Evolutionary conservation across 35 echinoderm and acorn worm genomes (phyloP), one percentile per base, ranked within the genome.

Genomic region (Eucidaris tribuloides): DNA sequence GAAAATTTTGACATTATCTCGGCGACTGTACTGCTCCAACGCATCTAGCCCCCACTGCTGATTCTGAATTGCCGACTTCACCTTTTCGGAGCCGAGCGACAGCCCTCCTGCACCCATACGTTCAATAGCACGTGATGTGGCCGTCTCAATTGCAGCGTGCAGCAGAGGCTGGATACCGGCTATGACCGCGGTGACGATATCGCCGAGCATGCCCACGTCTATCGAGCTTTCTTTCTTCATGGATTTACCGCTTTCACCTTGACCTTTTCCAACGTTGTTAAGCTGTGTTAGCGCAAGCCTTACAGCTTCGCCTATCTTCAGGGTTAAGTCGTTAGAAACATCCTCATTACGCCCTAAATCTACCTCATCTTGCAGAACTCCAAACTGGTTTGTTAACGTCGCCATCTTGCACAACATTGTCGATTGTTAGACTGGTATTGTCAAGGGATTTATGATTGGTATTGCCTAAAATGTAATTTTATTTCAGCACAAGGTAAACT

Each of bases 31-130:
- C 23, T 80, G 78, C 57, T 80, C 78, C 5, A 80, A 29, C 2
- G 65, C 65, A 38, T 71, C 65, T 20, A 71, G 17, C 65, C 33
- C 65, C 65, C 65, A 71, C 65, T 71, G 32, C 30, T 71, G 65
- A n/a, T 71, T 71, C 19, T 71, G 65, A 5, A 71, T 36, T 36
- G 65, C 37, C 40, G 65, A 33, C 19, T 71, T 33, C 0, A 71
- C 30, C n/a, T n/a, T n/a, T n/a, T n/a, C n/a, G n/a, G n/a, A n/a
- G n/a, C n/a, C n/a, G 7, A 40, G 5, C 1, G 65, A 38, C 65
- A 13, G 0, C 65, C 40, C 37, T n/a, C 65, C 40, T 20, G 65
- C 19, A 40, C 64, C 64, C 64, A 35, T 70, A 35, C 38, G 64
- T 35, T 70, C 64, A 36, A 71, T 7, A 17, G 65, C 65, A 33